Base-by-base conservation (phyloP, 2,113 vertebrate genomes). In the Amazona vittata region DNA sequence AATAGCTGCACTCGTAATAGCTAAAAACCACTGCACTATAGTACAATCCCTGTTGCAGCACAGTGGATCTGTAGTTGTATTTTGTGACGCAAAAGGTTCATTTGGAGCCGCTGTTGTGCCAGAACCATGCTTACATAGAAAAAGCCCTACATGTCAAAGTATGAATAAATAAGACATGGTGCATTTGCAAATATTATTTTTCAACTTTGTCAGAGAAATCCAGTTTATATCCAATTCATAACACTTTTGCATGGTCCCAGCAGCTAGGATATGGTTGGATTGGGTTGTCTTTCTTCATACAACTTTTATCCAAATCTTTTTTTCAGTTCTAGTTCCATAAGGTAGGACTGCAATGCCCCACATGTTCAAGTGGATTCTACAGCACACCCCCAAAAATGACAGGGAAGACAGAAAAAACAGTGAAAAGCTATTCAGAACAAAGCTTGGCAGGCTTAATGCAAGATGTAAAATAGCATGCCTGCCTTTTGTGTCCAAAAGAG, bases 261-360 rank as follows among this genome's bases (percentile, higher is more conserved):
- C 19, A 70, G n/a, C 18, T 43, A n/a, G n/a, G 11, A 43, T 24
- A 29, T 6, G 19, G 12, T 29, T 77, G n/a, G 29, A 33, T 57
- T 71, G 29, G 24, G 4, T n/a, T 28, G 10, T 22, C 46, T 52
- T 31, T 74, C 68, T 52, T 47, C 24, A 26, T 22, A 68, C 4
- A 15, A 2, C 41, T 77, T 53, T 71, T 26, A 82, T 35, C 10
- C 17, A 62, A 46, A 35, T 20, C 0, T 15, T 50, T 46, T 76
- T 80, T 86, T 62, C 20, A 67, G 3, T 15, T 71, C 39, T 55
- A 35, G 4, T 63, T 67, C n/a, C 12, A 12, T 77, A 29, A 60
- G 0, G 0, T 52, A 21, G 11, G 19, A 73, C 44, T 62, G 29
- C 25, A 44, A 12, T 57, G 20, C 14, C 9, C 6, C 35, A 10